Evolutionary conservation across 2,888 invertebrate species (phyloP).

Genomic region (Drosophila helvetica): DNA sequence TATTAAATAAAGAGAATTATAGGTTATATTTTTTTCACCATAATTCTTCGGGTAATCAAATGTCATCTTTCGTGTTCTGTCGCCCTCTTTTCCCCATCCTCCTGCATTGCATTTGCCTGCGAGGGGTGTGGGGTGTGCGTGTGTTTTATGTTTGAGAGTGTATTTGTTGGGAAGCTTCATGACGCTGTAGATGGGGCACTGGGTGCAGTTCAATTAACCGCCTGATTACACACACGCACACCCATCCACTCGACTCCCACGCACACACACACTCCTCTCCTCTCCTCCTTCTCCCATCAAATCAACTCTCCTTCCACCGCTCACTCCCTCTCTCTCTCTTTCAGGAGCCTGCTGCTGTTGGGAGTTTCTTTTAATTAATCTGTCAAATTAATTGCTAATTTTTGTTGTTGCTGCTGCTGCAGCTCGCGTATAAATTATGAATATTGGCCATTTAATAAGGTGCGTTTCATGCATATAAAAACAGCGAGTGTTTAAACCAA

Average conservation of each 20-base stretch:
- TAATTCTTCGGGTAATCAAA: not conserved
- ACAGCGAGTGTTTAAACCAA: not conserved
- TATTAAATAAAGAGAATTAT: too few relatives aligned
- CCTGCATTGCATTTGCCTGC: conserved; percentile 32
- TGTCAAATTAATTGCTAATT: conserved; percentile 58
- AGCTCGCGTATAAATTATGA: not conserved
- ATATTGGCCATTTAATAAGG: not conserved
- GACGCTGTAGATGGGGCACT: conserved; percentile 13
- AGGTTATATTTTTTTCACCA: too few relatives aligned
- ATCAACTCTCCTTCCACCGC: not conserved
- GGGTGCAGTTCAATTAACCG: conserved; percentile 79
- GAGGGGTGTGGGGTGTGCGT: conserved; percentile 8
- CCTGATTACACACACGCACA: conserved; percentile 60
- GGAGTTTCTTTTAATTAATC: conserved; percentile 59
- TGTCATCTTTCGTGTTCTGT: not conserved
- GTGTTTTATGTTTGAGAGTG: conserved; percentile 19
- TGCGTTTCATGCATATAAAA: not conserved
- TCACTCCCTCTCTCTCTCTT: not conserved
- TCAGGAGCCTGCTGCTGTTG: not conserved
- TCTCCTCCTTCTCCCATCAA: conserved; percentile 1
- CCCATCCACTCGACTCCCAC: conserved; percentile 49
- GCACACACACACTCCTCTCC: conserved; percentile 15
- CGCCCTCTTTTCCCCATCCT: not conserved
- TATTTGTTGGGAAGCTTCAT: conserved; percentile 7
- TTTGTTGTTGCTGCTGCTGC: not conserved